Evolutionary conservation across 2,797 vertebrate species (phyloP), one percentile per base, ranked within the genome.

Genomic region (Schizothorax lantsangensis): DNA sequence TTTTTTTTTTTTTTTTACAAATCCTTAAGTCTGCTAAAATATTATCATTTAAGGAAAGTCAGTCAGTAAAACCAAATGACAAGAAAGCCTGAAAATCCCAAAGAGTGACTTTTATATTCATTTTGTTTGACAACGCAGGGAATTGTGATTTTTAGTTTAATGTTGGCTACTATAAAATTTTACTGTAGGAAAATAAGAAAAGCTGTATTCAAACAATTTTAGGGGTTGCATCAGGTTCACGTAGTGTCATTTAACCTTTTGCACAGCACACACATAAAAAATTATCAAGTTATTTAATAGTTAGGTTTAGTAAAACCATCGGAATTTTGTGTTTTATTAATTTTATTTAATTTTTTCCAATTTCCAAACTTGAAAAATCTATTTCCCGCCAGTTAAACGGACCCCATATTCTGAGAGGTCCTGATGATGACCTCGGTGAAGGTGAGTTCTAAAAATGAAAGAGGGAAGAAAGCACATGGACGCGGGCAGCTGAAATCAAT

Each of bases 381-480:
- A n/a, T 36, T 19, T 36, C 30, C 64, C 6, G 64, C 15, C 64
- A 36, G 14, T 33, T 66, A 19, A 68, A 33, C 64, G 64, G 17
- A 68, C 33, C 64, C 2, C 30, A 4, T 17, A 4, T 19, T 38
- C 66, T 1, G 17, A 68, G 66, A 36, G 66, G 6, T 68, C 30
- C 64, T 8, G 66, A 4, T 8, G 33, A 21, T 38, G 66, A 36
- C 66, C 33, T 68, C 33, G 33, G 52, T 57, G 83, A 57, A 43
- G 57, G 79, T 83, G 83, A 72, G 72, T 43, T 75, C 21, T 59
- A 71, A 81, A 62, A 71, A 43, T 21, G 33, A 69, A 38, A 38
- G 66, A 10, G 33, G 66, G 33, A 21, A 69, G 66, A 69, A 69
- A 69, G 17, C 82, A 52, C 85, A 40, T 30, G 83, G 8, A 81